phyloP scores from a whole-genome alignment of 2,113 vertebrate genomes.

The Myodes glareolus region DNA sequence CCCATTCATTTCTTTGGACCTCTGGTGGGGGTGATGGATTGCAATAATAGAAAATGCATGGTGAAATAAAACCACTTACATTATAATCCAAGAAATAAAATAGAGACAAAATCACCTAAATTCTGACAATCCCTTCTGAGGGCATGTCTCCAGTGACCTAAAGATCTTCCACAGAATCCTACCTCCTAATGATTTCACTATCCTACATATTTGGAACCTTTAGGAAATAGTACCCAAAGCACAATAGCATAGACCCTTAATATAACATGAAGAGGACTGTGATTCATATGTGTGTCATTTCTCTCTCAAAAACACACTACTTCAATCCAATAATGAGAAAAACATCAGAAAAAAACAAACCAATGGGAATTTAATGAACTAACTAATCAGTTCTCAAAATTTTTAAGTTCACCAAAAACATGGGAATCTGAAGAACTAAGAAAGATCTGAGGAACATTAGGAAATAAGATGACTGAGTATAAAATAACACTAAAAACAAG shows the following conservation, averaged over 20 bases:
- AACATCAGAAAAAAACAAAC: not conserved
- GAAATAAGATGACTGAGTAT: not conserved
- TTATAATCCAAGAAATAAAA: not conserved
- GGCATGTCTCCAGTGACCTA: not conserved
- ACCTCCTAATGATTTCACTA: not conserved
- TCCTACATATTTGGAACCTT: no score
- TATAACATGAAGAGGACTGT: not conserved
- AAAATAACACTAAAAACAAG: not conserved
- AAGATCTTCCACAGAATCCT: not conserved
- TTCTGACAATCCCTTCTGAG: not conserved
- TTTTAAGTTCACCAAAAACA: constrained; percentile 26
- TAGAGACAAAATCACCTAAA: not conserved
- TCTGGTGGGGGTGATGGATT: not conserved
- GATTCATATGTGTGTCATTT: not conserved
- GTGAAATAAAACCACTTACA: not conserved
- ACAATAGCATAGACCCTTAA: not conserved
- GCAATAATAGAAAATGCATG: not conserved
- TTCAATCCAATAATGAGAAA: not conserved
- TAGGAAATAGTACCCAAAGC: not conserved
- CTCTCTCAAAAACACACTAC: not conserved
- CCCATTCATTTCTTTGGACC: not conserved
- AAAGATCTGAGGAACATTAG: not conserved
- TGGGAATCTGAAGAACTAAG: not conserved
- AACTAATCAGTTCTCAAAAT: not conserved
- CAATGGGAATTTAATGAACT: constrained; percentile 6